Evolutionary conservation across 64 coral and sea anemone genomes (phyloP), one percentile per base, ranked within the genome.

Genomic region (Orbicella faveolata): DNA sequence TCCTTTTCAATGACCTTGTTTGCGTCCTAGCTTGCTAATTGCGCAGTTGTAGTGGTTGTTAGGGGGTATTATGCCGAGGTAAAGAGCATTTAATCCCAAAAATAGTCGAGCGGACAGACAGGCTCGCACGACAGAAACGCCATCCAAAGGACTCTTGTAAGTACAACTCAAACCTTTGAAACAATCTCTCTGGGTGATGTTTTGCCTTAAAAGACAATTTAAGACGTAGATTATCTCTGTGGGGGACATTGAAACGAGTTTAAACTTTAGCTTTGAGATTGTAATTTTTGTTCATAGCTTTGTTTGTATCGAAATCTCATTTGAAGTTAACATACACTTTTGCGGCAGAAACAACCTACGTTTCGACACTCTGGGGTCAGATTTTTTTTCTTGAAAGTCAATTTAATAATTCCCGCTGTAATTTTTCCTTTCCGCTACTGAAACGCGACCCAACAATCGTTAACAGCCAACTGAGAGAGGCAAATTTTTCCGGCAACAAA

Each of bases 1-100:
- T 36, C 36, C 21, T 62, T 85, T 73, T 85, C 39, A 85, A 26
- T 85, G 23, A 85, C 35, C 39, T 85, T 85, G 82, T 85, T 85
- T 85, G 65, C 37, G 37, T 52, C 34, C 34, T 4, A 44, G 39
- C 53, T 85, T 53, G 21, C 36, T 72, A 85, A 73, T 85, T 85
- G 82, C 63, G 7, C 66, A 26, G 36, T 25, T 73, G 20, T 85
- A 14, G 37, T 41, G 21, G 36, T 9, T 20, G 37, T 33, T 68
- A 73, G 21, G 44, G 34, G 41, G 37, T 73, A 52, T 52, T 72
- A 39, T 85, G 73, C 36, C 36, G 13, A 5, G 41, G 18, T 53
- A 53, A 26, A 68, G 82, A 70, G 25, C 23, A 69, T 85, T 44
- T 81, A 81, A 81, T 81, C 79, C 62, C 36, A 52, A 72, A 48